Percentiles rank a stretch among this genome's conserved stretches.
Evolutionary conservation across 2,888 invertebrate species (phyloP).

Genomic region (Drosophila monieri): DNA sequence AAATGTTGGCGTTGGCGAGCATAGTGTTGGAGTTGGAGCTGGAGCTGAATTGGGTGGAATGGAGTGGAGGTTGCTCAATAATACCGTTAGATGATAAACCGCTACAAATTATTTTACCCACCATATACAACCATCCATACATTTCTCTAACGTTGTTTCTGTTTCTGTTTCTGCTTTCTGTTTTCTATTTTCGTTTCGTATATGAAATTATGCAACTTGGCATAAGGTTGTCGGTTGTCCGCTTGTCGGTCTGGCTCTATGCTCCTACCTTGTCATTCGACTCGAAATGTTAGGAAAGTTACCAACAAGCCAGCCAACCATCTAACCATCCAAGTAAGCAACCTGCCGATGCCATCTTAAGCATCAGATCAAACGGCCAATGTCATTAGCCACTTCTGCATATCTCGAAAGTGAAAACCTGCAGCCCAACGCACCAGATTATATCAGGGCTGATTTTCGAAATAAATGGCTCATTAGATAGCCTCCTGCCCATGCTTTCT

Average conservation of each 20-base stretch:
- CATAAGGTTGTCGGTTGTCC: conserved; percentile 45
- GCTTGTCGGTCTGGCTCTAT: too few relatives aligned
- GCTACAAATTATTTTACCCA: conserved; percentile 74
- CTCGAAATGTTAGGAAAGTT: conserved; percentile 62
- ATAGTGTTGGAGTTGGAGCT: conserved; percentile 45
- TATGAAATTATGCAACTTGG: conserved; percentile 66
- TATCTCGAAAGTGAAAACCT: conserved; percentile 36
- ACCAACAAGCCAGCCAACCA: neutral
- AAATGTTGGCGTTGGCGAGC: conserved; percentile 64
- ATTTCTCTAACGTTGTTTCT: conserved; percentile 38
- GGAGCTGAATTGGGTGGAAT: conserved; percentile 38
- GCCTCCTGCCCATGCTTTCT: conserved; percentile 51
- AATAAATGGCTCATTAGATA: conserved; percentile 14
- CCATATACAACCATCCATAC: conserved; percentile 41
- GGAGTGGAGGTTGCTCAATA: conserved; percentile 73
- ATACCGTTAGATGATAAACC: conserved; percentile 78
- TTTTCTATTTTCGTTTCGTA: conserved; percentile 74
- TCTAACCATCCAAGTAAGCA: conserved; percentile 6
- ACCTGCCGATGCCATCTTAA: conserved; percentile 33
- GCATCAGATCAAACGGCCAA: conserved; percentile 34
- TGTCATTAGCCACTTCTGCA: conserved; percentile 35
- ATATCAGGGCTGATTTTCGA: conserved; percentile 14
- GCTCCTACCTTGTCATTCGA: conserved; percentile 43
- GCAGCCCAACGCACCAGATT: conserved; percentile 7
- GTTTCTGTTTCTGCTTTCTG: conserved; percentile 40